phyloP scores from a whole-genome alignment of 2,113 vertebrate species.

The Sorex araneus region DNA sequence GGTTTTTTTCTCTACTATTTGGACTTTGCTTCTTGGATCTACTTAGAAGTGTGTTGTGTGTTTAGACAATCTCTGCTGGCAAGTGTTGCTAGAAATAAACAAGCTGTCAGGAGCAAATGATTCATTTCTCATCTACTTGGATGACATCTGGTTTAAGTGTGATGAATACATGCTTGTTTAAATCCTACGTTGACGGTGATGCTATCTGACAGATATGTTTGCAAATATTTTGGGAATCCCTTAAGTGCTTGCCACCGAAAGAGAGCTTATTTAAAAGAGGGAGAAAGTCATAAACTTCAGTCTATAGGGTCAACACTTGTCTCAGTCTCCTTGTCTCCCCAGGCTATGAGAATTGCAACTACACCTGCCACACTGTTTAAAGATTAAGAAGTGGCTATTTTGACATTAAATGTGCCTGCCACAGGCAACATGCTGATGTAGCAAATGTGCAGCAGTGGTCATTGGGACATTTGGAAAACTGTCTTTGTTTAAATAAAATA shows the following conservation, averaged over 20 bases:
- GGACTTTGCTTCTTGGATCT: constrained; percentile 55
- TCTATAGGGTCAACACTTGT: constrained; percentile 40
- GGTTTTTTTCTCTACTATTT: constrained; percentile 37
- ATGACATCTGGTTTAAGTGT: constrained; percentile 84
- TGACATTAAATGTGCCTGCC: constrained; percentile 45
- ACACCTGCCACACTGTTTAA: constrained; percentile 14
- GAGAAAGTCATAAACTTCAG: constrained; percentile 45
- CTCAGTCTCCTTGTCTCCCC: constrained; percentile 52
- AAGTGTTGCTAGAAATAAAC: constrained; percentile 76
- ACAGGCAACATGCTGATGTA: constrained; percentile 19
- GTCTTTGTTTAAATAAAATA: constrained; percentile 30
- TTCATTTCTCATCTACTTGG: constrained; percentile 74
- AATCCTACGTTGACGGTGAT: constrained; percentile 72
- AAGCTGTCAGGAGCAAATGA: constrained; percentile 77
- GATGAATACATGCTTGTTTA: constrained; percentile 84
- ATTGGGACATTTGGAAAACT: constrained; percentile 48
- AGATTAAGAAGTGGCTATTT: constrained; percentile 50
- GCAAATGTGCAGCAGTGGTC: constrained; percentile 34
- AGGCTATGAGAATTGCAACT: constrained; percentile 4
- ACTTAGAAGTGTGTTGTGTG: constrained; percentile 35
- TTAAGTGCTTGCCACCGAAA: constrained; percentile 71
- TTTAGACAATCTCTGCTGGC: constrained; percentile 74
- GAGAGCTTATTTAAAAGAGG: constrained; percentile 53
- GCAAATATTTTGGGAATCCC: constrained; percentile 72
- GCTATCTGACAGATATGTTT: constrained; percentile 73